Evolutionary conservation across 2,888 invertebrate species (phyloP).

Genomic region (Nephrotoma appendiculata): DNA sequence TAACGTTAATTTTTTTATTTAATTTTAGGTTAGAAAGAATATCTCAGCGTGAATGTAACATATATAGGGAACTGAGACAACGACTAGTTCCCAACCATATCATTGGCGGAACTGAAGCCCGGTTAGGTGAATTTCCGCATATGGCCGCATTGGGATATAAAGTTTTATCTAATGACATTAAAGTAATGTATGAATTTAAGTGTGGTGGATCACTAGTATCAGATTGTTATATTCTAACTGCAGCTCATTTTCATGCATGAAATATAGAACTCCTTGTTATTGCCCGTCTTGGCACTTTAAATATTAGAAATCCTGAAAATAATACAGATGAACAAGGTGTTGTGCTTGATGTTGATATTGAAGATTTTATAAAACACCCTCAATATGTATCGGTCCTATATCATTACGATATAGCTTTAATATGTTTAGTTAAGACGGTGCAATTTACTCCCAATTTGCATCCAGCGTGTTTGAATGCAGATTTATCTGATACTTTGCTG

Average conservation of each 20-base stretch:
- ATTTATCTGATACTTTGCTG: slow-evolving; percentile 9
- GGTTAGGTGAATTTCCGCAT: slow-evolving; percentile 23
- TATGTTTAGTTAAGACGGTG: slow-evolving; percentile 12
- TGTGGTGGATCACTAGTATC: slow-evolving; percentile 13
- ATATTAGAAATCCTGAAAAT: neutral
- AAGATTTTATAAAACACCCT: slow-evolving; percentile 12
- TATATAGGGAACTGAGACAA: neutral
- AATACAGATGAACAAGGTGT: neutral
- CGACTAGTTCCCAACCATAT: slow-evolving; percentile 17
- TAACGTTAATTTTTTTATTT: neutral
- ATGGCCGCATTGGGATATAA: slow-evolving; percentile 17
- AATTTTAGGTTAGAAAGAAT: neutral
- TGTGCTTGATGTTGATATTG: slow-evolving; percentile 7
- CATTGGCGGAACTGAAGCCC: slow-evolving; percentile 20
- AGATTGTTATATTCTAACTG: slow-evolving; percentile 9
- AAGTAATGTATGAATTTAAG: neutral
- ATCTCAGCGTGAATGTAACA: neutral
- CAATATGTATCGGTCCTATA: slow-evolving; percentile 7
- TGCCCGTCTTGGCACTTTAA: slow-evolving; percentile 11
- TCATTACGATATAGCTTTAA: slow-evolving; percentile 18
- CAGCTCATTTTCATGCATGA: slow-evolving; percentile 12
- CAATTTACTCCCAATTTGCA: slow-evolving; percentile 10
- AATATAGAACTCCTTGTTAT: neutral
- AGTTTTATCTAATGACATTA: neutral
- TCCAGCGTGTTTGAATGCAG: slow-evolving; percentile 18